Conservation (phyloP, 2,113 vertebrate species). For the Setophaga coronata region DNA sequence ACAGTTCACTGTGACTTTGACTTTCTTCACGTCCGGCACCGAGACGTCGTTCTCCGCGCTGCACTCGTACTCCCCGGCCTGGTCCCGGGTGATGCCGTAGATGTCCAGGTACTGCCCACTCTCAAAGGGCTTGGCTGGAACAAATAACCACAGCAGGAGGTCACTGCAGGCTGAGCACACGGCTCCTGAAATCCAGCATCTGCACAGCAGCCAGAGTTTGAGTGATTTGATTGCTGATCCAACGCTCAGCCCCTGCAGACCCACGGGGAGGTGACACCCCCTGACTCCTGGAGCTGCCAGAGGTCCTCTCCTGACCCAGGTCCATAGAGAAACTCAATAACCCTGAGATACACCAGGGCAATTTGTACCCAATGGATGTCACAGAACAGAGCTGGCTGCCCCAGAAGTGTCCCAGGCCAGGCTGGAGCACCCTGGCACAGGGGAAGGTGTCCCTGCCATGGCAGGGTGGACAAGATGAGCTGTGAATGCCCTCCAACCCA, state of each 20-base stretch:
- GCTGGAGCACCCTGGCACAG: neutral
- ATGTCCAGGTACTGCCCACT: conserved; percentile 97
- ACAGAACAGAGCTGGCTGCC: neutral
- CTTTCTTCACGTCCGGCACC: conserved; percentile 90
- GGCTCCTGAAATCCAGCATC: neutral
- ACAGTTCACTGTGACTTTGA: conserved; percentile 97
- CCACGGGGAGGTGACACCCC: neutral
- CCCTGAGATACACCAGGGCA: neutral
- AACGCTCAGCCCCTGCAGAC: neutral
- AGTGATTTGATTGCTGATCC: too few species aligned
- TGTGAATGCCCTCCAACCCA: neutral
- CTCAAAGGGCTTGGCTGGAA: conserved; percentile 90
- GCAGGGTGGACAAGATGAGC: rapidly evolving
- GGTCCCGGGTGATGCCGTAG: conserved; percentile 92
- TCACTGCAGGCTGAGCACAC: conserved; percentile 10
- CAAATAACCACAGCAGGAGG: neutral
- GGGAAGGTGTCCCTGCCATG: neutral
- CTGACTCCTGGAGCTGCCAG: neutral
- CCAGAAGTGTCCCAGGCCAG: neutral
- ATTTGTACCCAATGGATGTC: neutral
- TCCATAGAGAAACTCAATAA: neutral
- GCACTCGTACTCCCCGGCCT: conserved; percentile 96
- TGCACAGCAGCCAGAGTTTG: neutral
- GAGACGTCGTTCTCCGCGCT: conserved; percentile 94
- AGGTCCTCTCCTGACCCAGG: neutral